These are phyloP conservation scores for Alitta virens DNA, from an alignment of 2,888 invertebrate genomes.

Conservation along the genomic window DNA sequence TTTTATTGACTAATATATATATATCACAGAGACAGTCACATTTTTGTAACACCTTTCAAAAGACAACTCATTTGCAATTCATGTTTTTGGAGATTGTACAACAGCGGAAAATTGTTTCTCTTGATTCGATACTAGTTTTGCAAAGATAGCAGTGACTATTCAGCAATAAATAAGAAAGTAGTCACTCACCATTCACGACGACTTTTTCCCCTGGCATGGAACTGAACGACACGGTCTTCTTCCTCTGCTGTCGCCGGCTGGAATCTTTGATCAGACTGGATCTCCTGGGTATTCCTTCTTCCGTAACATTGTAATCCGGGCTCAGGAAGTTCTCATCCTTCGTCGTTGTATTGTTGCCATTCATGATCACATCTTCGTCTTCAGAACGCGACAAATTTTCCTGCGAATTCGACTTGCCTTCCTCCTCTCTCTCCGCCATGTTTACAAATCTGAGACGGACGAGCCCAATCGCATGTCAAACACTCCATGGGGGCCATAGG, in stretches of 20 bases:
- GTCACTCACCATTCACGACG: slow-evolving; percentile 62
- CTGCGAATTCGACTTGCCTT: slow-evolving; percentile 1
- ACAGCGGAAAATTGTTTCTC: no score
- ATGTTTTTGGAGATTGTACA: no score
- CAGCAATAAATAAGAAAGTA: no score
- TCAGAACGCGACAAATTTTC: neutral
- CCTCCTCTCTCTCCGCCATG: slow-evolving; percentile 24
- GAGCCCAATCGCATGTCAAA: slow-evolving; percentile 8
- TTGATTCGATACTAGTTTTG: no score
- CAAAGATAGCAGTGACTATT: no score
- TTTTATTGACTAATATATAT: no score
- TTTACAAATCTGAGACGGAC: slow-evolving; percentile 17
- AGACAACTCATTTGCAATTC: no score
- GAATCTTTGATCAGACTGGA: slow-evolving; percentile 53
- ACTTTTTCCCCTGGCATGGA: slow-evolving; percentile 59
- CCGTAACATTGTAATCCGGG: slow-evolving; percentile 26
- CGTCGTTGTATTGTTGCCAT: slow-evolving; percentile 22
- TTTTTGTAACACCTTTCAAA: no score
- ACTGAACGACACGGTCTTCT: slow-evolving; percentile 59
- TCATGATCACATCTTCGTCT: slow-evolving; percentile 26
- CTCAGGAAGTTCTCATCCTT: slow-evolving; percentile 19
- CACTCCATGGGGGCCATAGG: neutral
- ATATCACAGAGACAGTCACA: no score
- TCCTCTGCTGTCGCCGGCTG: slow-evolving; percentile 43
- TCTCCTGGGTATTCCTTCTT: slow-evolving; percentile 38